These are phyloP conservation scores for Pelecanus crispus DNA, from an alignment of 2,113 vertebrate species.

Conservation along the genomic window DNA sequence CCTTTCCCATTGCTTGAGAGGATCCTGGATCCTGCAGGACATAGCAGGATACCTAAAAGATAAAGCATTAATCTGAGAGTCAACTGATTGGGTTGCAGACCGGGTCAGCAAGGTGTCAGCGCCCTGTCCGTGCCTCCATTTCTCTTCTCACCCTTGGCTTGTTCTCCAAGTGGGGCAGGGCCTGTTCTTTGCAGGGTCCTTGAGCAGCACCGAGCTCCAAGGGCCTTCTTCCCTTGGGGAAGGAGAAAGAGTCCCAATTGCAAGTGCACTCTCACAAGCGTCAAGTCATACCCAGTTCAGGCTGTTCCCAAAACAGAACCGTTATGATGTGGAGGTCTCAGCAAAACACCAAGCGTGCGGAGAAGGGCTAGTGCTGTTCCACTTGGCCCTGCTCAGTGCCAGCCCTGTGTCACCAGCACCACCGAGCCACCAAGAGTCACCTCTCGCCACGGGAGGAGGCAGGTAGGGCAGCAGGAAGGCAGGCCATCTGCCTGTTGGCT, in stretches of 20 bases:
- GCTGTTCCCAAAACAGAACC: not conserved
- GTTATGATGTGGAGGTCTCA: not conserved
- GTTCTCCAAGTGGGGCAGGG: not conserved
- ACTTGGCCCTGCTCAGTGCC: not conserved
- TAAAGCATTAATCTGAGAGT: not conserved
- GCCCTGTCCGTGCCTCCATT: not conserved
- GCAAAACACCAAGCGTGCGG: fast-evolving
- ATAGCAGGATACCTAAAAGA: not conserved
- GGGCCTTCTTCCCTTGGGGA: not conserved
- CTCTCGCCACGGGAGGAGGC: not conserved
- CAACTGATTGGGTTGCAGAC: not conserved
- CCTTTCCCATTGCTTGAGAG: not conserved
- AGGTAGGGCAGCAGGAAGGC: not conserved
- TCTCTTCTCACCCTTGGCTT: not conserved
- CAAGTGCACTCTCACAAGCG: not conserved
- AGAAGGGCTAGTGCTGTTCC: not conserved
- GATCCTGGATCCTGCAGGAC: not conserved
- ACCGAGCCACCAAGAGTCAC: not conserved
- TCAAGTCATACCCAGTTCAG: not conserved
- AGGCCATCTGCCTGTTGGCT: not conserved
- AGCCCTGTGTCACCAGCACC: not conserved
- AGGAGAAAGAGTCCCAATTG: not conserved
- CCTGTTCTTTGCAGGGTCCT: not conserved
- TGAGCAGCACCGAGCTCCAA: not conserved
- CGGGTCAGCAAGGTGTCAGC: not conserved